Evolutionary conservation across 1,140 invertebrate species (phyloP).

Genomic region (Halyomorpha halys): DNA sequence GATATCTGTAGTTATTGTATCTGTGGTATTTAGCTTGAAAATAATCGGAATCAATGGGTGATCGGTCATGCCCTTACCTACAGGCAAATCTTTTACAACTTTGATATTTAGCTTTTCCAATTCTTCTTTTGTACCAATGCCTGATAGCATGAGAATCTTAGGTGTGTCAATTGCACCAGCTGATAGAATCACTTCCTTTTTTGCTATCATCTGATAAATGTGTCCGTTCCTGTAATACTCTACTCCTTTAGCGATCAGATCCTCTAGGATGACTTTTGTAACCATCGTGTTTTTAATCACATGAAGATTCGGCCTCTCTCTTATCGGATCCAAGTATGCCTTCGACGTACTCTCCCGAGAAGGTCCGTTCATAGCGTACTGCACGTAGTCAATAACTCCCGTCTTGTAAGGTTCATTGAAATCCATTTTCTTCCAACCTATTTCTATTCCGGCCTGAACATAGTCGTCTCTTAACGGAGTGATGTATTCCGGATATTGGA

Average conservation of each 20-base stretch:
- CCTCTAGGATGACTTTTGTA: constrained; percentile 49
- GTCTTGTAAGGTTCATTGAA: constrained; percentile 42
- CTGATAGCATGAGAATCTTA: too few relatives aligned
- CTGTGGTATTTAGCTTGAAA: not conserved
- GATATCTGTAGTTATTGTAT: not conserved
- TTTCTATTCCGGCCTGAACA: constrained; percentile 38
- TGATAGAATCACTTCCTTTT: too few relatives aligned
- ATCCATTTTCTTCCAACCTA: constrained; percentile 43
- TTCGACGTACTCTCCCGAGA: constrained; percentile 39
- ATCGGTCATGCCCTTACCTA: too few relatives aligned
- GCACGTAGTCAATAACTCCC: constrained; percentile 38
- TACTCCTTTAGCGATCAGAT: constrained; percentile 37
- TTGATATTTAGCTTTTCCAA: too few relatives aligned
- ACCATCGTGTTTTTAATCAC: constrained; percentile 44
- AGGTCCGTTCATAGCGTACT: constrained; percentile 35
- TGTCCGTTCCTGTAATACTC: constrained; percentile 41
- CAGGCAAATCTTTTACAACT: too few relatives aligned
- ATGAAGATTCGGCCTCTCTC: constrained; percentile 44
- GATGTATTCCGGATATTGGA: constrained; percentile 33
- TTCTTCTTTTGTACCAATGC: too few relatives aligned
- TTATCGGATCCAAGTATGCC: constrained; percentile 45
- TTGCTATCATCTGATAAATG: constrained; percentile 39
- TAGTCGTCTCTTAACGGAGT: constrained; percentile 37
- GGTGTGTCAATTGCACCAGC: too few relatives aligned
- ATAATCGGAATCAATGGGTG: not conserved